Evolutionary conservation across 1,140 invertebrate species (phyloP), one percentile per base, ranked within the genome.

Genomic region (Thrips palmi): DNA sequence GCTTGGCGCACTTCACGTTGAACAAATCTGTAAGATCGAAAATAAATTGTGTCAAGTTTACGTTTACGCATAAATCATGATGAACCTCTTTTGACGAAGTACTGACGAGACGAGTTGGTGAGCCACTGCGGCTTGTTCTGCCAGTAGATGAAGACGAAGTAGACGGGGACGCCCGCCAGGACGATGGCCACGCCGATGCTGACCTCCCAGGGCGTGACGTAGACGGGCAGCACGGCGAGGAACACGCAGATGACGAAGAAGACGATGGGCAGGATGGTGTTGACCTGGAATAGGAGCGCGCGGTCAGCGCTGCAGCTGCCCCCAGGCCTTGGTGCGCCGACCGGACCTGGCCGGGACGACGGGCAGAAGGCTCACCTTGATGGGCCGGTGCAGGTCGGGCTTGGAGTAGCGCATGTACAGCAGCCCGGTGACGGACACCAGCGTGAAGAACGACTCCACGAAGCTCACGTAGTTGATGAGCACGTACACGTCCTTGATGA

Each of bases 381-480:
- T 79, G 22, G 75, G 74, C 51, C 77, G 52, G 40, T 65, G 44
- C 42, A 72, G 54, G 42, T 78, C 51, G 5, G 88, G 85, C 36
- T 62, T 62, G 32, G 73, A 85, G 47, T 73, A 72, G 30, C 91
- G 71, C 54, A 96, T 61, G 69, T 81, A 91, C 4, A 97, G 56
- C 19, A 97, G 60, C 17, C 86, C 88, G 11, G 71, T 65, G 1
- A 97, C 77, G 10, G 88, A 89, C 18, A 82, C 62, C 10, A 83
- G 68, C n/a, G 83, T 91, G 52, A 96, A 94, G n/a, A 89, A 60
- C 8, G 85, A 77, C 60, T 96, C 89, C 30, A 92, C 84, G 52
- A 92, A 92, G 33, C 81, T 84, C 17, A 89, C 78, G 56, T 91
- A 96, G 54, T 91, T 88, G 43, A 97, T 93, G 12, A 97, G 67